Base-by-base conservation (phyloP, 2,113 vertebrate genomes). In the Malurus alboscapulatus region DNA sequence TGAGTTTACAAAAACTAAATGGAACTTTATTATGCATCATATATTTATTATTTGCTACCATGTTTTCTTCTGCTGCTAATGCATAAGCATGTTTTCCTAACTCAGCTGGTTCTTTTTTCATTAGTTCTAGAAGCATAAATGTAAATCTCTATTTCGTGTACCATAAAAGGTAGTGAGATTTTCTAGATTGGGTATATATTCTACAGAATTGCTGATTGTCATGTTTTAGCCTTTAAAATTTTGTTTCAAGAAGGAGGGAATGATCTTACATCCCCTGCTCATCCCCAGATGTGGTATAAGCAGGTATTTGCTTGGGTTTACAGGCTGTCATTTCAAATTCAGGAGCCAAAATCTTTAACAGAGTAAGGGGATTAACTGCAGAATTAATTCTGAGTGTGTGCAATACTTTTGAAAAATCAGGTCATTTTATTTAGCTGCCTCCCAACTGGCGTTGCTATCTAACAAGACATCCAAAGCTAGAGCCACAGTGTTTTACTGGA, bases 351-450 rank as follows among this genome's bases (percentile, higher is more conserved):
- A 82, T 87, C 47, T 69, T 17, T 79, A 63, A 84, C 38, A 25
- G 7, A 55, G 38, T 80, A 77, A 74, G 7, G 38, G 34, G 19
- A 61, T 77, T 79, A 95, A 76, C 32, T 54, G 25, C 3, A 10
- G 83, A 92, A 89, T 85, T 76, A 92, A 73, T 91, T 82, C 84
- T 80, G 19, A 55, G 24, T 50, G 36, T 1, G 2, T 71, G 55
- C 58, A 74, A 51, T n/a, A 47, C 19, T 93, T 88, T 62, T 34
- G 38, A 85, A 94, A 94, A 90, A 77, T 67, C 54, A 85, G 24
- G 18, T 87, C 42, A 5, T 95, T 86, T 89, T 94, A 59, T 96
- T 94, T 92, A 91, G 29, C 74, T 96, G 32, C 55, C 59, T 85
- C 59, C 38, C n/a, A 79, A 11, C 62, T 82, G 69, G 76, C 73